These are phyloP conservation scores for Brachionus angularis DNA, from an alignment of 1,140 invertebrate species.

Conservation along the genomic window DNA sequence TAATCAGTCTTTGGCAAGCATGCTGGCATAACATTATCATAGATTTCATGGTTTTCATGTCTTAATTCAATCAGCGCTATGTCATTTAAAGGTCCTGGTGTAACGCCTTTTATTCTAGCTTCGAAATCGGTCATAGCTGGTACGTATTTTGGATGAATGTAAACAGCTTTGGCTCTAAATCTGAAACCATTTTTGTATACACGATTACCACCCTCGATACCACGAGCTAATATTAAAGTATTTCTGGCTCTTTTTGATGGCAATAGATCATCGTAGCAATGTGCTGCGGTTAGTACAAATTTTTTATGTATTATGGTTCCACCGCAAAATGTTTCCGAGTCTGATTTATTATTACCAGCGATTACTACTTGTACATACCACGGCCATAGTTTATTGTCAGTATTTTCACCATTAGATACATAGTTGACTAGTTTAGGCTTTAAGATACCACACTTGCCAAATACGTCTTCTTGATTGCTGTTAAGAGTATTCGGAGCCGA, in stretches of 20 bases:
- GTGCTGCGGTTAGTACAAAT: conserved; percentile 41
- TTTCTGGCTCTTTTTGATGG: not conserved
- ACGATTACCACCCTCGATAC: not conserved
- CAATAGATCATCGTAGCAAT: conserved; percentile 39
- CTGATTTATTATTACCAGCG: conserved; percentile 26
- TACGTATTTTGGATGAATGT: conserved; percentile 3
- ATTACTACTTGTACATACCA: conserved; percentile 40
- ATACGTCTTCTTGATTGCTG: not conserved
- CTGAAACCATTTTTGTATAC: not conserved
- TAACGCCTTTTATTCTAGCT: conserved; percentile 15
- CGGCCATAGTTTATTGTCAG: conserved; percentile 13
- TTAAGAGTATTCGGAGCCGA: not conserved
- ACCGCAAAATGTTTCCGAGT: conserved; percentile 34
- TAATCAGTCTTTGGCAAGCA: not conserved
- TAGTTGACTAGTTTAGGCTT: conserved; percentile 5
- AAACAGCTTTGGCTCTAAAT: not conserved
- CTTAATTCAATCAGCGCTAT: conserved; percentile 26
- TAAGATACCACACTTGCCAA: conserved; percentile 23
- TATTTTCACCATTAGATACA: conserved; percentile 4
- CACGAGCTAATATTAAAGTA: not conserved
- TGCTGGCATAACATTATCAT: not conserved
- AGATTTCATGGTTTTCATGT: conserved; percentile 3
- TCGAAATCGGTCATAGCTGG: conserved; percentile 16
- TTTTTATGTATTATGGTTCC: conserved; percentile 44
- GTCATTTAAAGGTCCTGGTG: conserved; percentile 28